These are phyloP conservation scores for Aradophagus sp. DNA, from an alignment of 1,140 invertebrate genomes.

Conservation along the genomic window DNA sequence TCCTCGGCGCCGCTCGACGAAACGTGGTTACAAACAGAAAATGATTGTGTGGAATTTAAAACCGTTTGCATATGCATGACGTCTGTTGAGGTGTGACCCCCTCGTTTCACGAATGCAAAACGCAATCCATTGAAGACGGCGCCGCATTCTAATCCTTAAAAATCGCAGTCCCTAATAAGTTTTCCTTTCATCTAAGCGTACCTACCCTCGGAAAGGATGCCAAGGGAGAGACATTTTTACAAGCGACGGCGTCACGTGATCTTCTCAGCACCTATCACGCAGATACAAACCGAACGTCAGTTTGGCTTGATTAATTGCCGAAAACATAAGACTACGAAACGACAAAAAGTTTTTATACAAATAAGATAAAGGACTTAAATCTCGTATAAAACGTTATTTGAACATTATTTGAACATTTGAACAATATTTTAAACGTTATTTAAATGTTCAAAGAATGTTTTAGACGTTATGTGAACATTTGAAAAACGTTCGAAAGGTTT, in stretches of 20 bases:
- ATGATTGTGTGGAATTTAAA: not conserved
- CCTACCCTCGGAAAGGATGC: conserved; percentile 38
- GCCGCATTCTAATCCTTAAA: conserved; percentile 47
- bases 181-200: conserved; percentile 43
- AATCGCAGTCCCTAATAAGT: conserved; percentile 52
- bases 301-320: conserved; percentile 39
- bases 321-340: too few species aligned
- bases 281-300: conserved; percentile 31
- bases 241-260: conserved; percentile 45
- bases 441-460: too few species aligned
- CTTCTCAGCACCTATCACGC: conserved; percentile 24
- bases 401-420: too few species aligned
- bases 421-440: too few species aligned
- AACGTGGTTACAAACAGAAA: conserved; percentile 1
- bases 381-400: too few species aligned
- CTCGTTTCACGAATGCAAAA: conserved; percentile 29
- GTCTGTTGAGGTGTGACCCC: conserved; percentile 32
- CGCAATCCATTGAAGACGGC: conserved; percentile 30
- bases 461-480: too few species aligned
- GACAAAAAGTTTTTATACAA: too few species aligned
- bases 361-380: too few species aligned
- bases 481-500: too few species aligned
- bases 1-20: too few species aligned
- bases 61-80: conserved; percentile 45
- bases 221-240: conserved; percentile 49